A percentile compares a stretch with the other conserved stretches of the same genome.
These are phyloP conservation scores for Ochotona princeps DNA, from an alignment of 2,113 vertebrate species.

Conservation along the genomic window DNA sequence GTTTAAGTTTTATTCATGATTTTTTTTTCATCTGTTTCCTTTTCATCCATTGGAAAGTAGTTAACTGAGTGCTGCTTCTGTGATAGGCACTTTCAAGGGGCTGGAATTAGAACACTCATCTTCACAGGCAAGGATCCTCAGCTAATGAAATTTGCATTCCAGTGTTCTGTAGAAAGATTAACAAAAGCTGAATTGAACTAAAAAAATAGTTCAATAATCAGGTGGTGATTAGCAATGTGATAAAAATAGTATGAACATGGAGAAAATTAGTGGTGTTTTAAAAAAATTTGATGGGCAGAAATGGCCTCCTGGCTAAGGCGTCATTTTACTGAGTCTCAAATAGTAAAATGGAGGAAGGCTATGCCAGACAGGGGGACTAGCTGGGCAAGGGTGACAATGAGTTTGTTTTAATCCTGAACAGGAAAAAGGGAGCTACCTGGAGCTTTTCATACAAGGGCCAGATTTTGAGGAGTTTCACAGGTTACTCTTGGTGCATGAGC, in stretches of 20 bases:
- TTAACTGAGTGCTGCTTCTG: not conserved
- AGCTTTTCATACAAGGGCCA: not conserved
- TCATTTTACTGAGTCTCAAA: constrained; percentile 21
- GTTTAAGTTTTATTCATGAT: constrained; percentile 8
- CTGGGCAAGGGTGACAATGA: not conserved
- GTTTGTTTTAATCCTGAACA: not conserved
- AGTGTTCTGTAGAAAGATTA: not conserved
- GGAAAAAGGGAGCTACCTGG: not conserved
- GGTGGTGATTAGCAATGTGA: not conserved
- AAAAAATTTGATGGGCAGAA: constrained; percentile 9
- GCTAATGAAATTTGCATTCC: constrained; percentile 18
- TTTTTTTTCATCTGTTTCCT: constrained; percentile 18
- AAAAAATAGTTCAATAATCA: constrained; percentile 25
- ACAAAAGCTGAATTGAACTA: not conserved
- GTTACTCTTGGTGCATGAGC: not conserved
- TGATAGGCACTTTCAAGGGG: not conserved
- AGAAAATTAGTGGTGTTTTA: not conserved
- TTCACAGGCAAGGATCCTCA: not conserved
- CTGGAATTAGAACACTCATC: not conserved
- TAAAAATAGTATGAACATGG: not conserved
- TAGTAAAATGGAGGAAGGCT: constrained; percentile 11
- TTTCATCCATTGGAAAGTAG: constrained; percentile 5
- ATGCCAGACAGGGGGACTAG: not conserved
- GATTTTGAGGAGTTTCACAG: not conserved
- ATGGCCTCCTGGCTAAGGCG: constrained; percentile 29